These are phyloP conservation scores for Cossypha caffra DNA, from an alignment of 2,797 vertebrate species.

Conservation along the genomic window DNA sequence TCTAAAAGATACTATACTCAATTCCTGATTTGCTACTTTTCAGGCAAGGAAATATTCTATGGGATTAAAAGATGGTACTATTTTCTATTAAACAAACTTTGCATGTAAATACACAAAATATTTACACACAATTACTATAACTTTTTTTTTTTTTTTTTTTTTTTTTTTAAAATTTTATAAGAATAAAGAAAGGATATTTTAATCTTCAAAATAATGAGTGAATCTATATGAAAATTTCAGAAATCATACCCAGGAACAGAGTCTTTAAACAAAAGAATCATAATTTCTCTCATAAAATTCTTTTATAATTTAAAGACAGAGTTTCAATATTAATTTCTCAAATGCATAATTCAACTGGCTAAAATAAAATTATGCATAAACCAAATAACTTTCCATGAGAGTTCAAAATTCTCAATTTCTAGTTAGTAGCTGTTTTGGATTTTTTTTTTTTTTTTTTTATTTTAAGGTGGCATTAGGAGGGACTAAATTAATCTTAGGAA, in stretches of 20 bases:
- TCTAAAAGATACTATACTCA: slow-evolving; percentile 71
- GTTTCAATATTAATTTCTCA: background rate
- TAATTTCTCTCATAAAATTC: background rate
- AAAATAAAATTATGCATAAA: background rate
- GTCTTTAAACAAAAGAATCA: background rate
- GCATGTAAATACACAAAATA: background rate
- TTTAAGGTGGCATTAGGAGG: background rate
- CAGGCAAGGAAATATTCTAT: background rate
- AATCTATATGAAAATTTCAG: background rate
- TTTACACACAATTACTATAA: background rate
- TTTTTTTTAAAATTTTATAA: background rate
- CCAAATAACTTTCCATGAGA: background rate
- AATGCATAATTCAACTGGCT: background rate
- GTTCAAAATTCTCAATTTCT: background rate
- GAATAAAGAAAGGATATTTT: background rate
- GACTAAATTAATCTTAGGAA: background rate
- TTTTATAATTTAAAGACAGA: background rate
- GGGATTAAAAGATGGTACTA: background rate
- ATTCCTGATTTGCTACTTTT: background rate
- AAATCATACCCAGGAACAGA: background rate
- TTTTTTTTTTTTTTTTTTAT: background rate
- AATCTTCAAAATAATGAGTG: background rate
- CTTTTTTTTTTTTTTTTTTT: background rate
- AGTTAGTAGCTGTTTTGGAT: background rate
- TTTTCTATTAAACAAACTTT: background rate